These are phyloP conservation scores for Acipenser transmontanus DNA, from an alignment of 2,797 vertebrate species.

Conservation along the genomic window DNA sequence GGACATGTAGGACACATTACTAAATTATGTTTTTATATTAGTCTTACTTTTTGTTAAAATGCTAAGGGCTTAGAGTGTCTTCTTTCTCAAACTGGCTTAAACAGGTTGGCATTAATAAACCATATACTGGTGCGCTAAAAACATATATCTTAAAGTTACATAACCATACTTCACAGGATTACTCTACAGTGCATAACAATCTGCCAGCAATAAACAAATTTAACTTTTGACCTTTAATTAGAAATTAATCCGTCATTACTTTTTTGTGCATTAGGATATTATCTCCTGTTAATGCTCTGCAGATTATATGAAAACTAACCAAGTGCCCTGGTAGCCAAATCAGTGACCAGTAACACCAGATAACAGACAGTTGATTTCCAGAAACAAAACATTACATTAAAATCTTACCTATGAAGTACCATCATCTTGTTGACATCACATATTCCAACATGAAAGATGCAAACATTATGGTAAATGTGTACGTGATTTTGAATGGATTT, in stretches of 20 bases:
- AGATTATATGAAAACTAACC: too few species aligned
- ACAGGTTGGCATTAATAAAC: constrained; percentile 1
- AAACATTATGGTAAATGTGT: too few species aligned
- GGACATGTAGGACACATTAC: too few species aligned
- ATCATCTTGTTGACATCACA: too few species aligned
- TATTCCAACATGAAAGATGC: too few species aligned
- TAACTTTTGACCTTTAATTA: constrained; percentile 1
- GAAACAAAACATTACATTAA: too few species aligned
- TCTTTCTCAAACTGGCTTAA: neutral
- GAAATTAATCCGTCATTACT: neutral
- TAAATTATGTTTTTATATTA: too few species aligned
- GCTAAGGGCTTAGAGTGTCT: neutral
- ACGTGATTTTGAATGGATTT: too few species aligned
- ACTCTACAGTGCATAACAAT: neutral
- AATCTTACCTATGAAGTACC: too few species aligned
- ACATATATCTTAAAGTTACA: neutral
- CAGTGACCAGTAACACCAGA: too few species aligned
- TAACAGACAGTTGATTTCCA: too few species aligned
- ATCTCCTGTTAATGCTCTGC: neutral
- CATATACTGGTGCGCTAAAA: neutral
- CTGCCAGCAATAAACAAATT: neutral
- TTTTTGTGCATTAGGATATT: neutral
- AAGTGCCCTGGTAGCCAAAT: too few species aligned
- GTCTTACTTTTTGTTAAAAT: neutral
- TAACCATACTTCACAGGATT: neutral